phyloP scores from a whole-genome alignment of 2,113 vertebrate species.

The Corythaeola cristata region DNA sequence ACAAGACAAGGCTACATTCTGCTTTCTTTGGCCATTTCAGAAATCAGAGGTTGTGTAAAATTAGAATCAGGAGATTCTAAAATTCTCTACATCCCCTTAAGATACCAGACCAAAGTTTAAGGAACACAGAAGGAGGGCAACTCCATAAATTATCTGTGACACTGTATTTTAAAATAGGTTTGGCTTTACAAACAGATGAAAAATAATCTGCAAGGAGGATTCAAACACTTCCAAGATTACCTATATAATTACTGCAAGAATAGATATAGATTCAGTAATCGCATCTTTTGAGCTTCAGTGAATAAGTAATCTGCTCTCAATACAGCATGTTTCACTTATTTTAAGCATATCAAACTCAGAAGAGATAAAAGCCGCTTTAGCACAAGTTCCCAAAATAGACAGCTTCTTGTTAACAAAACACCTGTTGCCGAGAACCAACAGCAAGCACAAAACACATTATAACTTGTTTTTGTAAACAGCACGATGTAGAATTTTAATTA shows the following conservation, averaged over 20 bases:
- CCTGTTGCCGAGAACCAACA: conserved; percentile 62
- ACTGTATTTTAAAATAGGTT: background rate
- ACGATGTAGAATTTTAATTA: conserved; percentile 56
- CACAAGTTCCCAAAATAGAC: conserved; percentile 53
- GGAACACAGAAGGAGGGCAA: background rate
- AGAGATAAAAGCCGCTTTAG: conserved; percentile 56
- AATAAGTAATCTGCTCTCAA: conserved; percentile 52
- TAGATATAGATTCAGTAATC: conserved; percentile 21
- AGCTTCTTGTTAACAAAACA: conserved; percentile 65
- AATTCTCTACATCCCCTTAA: background rate
- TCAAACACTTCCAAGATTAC: conserved; percentile 36
- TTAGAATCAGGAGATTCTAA: background rate
- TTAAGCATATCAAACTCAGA: conserved; percentile 58
- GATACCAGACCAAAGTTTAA: background rate
- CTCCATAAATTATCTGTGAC: background rate
- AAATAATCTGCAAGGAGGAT: background rate
- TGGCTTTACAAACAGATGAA: background rate
- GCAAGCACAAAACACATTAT: conserved; percentile 57
- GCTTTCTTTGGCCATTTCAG: background rate
- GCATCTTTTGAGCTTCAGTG: conserved; percentile 40
- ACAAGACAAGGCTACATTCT: background rate
- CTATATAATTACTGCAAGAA: conserved; percentile 29
- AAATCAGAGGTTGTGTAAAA: background rate
- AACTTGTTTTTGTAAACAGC: conserved; percentile 65
- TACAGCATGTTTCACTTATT: conserved; percentile 61